Base-by-base conservation (phyloP, 2,797 vertebrate species). In the Picus viridis region DNA sequence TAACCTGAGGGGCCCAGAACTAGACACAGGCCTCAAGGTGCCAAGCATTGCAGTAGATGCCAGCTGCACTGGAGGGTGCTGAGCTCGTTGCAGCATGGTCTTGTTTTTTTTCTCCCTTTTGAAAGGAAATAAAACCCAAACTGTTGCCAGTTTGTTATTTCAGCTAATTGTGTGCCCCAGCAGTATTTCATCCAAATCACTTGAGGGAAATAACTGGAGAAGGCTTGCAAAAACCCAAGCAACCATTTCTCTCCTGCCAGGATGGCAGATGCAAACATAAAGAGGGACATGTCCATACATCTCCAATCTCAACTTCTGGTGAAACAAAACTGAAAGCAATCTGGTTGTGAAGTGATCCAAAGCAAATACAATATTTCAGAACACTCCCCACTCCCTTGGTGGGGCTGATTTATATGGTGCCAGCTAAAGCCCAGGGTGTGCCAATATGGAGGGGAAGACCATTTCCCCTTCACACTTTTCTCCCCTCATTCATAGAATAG, bases 251-350 rank as follows among this genome's bases (percentile, higher is more conserved):
- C 91, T 91, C 65, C 68, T 92, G 90, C 88, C 92, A 93, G 85
- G 39, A 24, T 89, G 87, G 93, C 94, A 94, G 94, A 96, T 94
- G 90, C 90, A 88, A 90, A 95, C 95, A 87, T 84, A 89, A 89
- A 94, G 90, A 74, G 63, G 69, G 90, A 90, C 77, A 73, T 85
- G 91, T 82, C 92, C 90, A 92, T 95, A 90, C 91, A 86, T 93
- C 91, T 92, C 94, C 89, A 84, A 76, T 85, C 90, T 91, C 95
- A 86, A 82, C 75, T 94, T 93, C 89, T 91, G 86, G 70, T 63
- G 91, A 87, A 93, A 92, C 92, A 95, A 92, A 96, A 96, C 95
- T 96, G 93, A 96, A 96, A 94, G 90, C 95, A 96, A 95, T 95
- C 95, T 95, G 90, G 91, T 94, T 94, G 95, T 96, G 95, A 96